phyloP scores from a whole-genome alignment of 2,113 vertebrate species.

The Erythrocercus mccallii region DNA sequence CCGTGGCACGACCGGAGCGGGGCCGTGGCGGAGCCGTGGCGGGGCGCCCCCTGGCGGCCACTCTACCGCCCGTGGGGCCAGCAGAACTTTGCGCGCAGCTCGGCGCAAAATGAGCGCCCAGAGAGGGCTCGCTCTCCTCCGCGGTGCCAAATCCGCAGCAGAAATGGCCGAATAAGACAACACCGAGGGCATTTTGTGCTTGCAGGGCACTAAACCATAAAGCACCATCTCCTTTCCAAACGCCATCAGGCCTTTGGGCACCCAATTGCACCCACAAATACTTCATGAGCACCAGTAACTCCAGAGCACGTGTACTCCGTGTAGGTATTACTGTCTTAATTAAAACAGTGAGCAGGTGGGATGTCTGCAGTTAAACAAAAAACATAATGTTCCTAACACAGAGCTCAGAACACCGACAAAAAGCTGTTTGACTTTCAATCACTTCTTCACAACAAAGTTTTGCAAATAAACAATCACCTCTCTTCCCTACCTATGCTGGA shows the following conservation, averaged over 20 bases:
- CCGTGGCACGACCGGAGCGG: too few relatives aligned
- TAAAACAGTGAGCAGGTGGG: background rate
- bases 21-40: too few relatives aligned
- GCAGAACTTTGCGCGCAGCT: background rate
- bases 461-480: background rate
- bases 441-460: background rate
- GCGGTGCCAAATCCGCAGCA: background rate
- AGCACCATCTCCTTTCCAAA: background rate
- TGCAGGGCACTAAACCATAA: background rate
- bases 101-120: background rate
- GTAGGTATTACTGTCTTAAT: background rate
- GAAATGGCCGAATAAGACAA: background rate
- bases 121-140: background rate
- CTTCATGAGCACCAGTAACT: background rate
- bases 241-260: background rate
- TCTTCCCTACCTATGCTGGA: background rate
- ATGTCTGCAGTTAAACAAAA: background rate
- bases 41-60: constrained; percentile 7
- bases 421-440: background rate
- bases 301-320: background rate
- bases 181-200: accelerated
- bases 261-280: background rate
- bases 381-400: background rate
- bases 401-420: background rate
- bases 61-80: background rate